Conservation (phyloP, 2,888 invertebrate species). For the Osmoderma eremita region DNA sequence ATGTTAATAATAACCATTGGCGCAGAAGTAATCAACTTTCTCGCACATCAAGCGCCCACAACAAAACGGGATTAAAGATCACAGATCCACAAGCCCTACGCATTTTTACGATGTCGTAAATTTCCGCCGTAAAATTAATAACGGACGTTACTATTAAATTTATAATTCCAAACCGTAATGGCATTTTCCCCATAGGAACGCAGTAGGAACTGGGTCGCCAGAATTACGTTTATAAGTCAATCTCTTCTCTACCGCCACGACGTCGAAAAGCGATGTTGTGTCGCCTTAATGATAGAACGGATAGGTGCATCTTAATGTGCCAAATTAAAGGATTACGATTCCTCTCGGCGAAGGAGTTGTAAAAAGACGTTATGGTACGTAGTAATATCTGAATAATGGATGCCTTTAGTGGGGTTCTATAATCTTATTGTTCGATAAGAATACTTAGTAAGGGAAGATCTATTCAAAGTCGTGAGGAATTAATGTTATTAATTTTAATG, state of each 20-base stretch:
- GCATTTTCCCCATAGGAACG: slow-evolving; percentile 24
- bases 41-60: slow-evolving; percentile 19
- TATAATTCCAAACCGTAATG: slow-evolving; percentile 30
- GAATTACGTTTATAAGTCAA: slow-evolving; percentile 30
- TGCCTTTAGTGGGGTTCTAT: no score
- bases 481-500: no score
- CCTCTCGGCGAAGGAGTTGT: neutral
- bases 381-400: no score
- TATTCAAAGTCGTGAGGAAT: no score
- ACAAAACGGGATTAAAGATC: slow-evolving; percentile 26
- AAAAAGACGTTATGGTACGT: no score
- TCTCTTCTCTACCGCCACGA: slow-evolving; percentile 11
- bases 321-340: slow-evolving; percentile 13
- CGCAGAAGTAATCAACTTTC: slow-evolving; percentile 14
- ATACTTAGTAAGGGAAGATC: no score
- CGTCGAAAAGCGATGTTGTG: neutral
- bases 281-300: neutral
- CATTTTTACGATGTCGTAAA: slow-evolving; percentile 23
- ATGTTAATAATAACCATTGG: slow-evolving; percentile 5
- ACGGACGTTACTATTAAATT: slow-evolving; percentile 30
- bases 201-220: slow-evolving; percentile 12
- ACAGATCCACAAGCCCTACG: slow-evolving; percentile 12
- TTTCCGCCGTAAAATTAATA: slow-evolving; percentile 34
- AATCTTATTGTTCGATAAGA: no score
- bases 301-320: slow-evolving; percentile 9